Evolutionary conservation across 2,113 vertebrate species (phyloP).

Genomic region (Felis chaus): DNA sequence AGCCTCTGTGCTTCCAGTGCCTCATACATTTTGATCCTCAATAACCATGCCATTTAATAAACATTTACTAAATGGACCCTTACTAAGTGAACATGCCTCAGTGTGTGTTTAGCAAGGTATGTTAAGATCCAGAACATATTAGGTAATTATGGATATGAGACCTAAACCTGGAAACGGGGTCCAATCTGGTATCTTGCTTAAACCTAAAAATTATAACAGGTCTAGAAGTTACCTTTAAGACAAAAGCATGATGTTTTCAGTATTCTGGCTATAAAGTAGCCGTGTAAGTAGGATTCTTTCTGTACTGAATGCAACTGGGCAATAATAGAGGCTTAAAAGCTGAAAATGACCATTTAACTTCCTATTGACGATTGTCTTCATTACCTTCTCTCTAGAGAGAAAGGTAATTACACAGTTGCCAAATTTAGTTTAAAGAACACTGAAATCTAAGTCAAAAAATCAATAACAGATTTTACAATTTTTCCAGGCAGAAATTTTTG

Average conservation of each 20-base stretch:
- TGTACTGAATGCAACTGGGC: not conserved
- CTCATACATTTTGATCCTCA: not conserved
- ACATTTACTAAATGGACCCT: not conserved
- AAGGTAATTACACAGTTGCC: conserved; percentile 31
- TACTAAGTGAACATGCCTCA: not conserved
- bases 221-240: not conserved
- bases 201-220: not conserved
- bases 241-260: not conserved
- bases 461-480: not conserved
- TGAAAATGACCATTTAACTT: conserved; percentile 5
- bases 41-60: not conserved
- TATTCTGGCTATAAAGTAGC: not conserved
- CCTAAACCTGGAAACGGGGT: not conserved
- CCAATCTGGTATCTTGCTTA: not conserved
- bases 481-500: not conserved
- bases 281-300: not conserved
- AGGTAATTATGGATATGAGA: not conserved
- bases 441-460: not conserved
- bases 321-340: not conserved
- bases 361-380: not conserved
- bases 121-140: not conserved
- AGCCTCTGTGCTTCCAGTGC: not conserved
- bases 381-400: not conserved
- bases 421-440: conserved; percentile 24
- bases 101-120: not conserved